A percentile compares a stretch with the other conserved stretches of the same genome.
These are phyloP conservation scores for Tipula vernalis DNA, from an alignment of 2,888 invertebrate species.

Conservation along the genomic window DNA sequence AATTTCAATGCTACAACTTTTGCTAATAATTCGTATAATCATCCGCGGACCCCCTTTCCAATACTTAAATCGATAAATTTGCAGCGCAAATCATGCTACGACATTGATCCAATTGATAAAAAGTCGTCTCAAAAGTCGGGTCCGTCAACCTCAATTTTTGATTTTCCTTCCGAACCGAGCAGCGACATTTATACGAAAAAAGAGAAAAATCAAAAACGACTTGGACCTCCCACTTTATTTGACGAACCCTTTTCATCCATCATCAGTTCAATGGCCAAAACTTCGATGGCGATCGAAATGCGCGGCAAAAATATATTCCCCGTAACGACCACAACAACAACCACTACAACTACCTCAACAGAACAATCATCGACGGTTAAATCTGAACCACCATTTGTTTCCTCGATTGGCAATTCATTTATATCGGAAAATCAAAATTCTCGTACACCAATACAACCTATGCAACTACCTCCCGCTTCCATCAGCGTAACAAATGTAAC, in stretches of 20 bases:
- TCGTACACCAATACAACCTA: conserved; percentile 18
- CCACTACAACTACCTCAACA: conserved; percentile 6
- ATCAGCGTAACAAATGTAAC: conserved; percentile 29
- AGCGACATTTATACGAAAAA: neutral
- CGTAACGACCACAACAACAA: neutral
- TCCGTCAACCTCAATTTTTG: neutral
- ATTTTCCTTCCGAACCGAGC: neutral
- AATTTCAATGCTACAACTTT: neutral
- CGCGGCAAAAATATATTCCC: neutral
- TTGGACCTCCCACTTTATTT: neutral
- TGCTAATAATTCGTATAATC: neutral
- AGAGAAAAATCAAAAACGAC: neutral
- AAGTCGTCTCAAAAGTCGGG: neutral
- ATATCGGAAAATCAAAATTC: conserved; percentile 20
- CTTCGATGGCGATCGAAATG: neutral
- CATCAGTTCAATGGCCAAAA: neutral
- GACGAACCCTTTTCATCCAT: neutral
- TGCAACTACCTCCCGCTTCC: conserved; percentile 26
- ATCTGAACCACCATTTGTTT: conserved; percentile 22
- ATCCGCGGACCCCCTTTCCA: neutral
- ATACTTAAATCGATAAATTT: neutral
- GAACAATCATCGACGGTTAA: neutral
- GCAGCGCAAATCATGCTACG: neutral
- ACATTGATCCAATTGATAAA: neutral
- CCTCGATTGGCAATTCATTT: conserved; percentile 22